phyloP scores from a whole-genome alignment of 2,113 vertebrate genomes.

The Martes martes region DNA sequence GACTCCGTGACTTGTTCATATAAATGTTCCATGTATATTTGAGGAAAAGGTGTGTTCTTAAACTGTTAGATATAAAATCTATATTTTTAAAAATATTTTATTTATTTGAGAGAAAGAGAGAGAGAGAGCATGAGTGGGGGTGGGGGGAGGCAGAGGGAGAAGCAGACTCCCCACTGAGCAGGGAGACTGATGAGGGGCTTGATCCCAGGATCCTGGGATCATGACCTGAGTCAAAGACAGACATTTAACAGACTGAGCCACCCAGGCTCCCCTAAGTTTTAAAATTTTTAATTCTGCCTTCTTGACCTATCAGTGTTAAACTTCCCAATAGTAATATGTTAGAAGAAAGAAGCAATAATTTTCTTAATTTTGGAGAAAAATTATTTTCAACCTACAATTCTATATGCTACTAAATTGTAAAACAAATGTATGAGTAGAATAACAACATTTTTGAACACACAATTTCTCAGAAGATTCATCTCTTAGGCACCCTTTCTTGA shows the following conservation, averaged over 20 bases:
- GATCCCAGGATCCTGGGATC: neutral
- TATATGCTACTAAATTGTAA: neutral
- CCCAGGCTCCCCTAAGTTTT: neutral
- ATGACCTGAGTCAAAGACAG: neutral
- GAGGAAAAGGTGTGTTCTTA: neutral
- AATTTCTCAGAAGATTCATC: constrained; percentile 15
- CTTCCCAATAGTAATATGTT: neutral
- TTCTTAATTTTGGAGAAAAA: constrained; percentile 24
- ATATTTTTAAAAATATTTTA: neutral
- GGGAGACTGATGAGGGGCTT: neutral
- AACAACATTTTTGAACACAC: neutral
- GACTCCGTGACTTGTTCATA: neutral
- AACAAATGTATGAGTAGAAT: neutral
- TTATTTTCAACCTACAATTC: neutral
- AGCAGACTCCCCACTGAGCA: neutral
- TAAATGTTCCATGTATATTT: neutral
- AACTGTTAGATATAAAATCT: constrained; percentile 10
- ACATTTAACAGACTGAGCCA: neutral
- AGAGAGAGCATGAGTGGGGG: neutral
- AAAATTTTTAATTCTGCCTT: neutral
- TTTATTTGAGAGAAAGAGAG: neutral
- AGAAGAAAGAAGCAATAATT: neutral
- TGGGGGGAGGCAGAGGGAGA: neutral
- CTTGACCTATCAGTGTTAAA: neutral
- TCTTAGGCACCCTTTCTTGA: neutral